Conservation (phyloP, 2,797 vertebrate species). For the Intellagama lesueurii region DNA sequence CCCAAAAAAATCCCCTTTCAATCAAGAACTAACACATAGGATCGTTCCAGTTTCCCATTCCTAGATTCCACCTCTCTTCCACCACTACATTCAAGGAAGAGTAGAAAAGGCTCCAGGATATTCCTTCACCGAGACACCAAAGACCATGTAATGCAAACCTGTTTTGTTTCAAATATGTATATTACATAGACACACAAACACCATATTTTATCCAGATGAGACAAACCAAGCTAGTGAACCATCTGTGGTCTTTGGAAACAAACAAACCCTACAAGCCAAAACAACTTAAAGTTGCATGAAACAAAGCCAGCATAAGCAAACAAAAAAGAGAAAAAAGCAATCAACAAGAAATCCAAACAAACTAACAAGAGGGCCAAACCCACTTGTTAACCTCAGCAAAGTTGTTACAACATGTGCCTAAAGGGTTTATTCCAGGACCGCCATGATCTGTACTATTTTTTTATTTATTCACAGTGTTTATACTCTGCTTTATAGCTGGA, state of each 20-base stretch:
- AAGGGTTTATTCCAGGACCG: neutral
- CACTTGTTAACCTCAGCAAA: neutral
- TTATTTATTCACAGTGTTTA: neutral
- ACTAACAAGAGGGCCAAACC: neutral
- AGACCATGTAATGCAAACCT: neutral
- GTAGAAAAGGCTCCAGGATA: neutral
- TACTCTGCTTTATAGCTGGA: neutral
- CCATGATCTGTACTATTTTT: neutral
- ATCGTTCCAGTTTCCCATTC: no score
- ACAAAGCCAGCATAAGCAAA: neutral
- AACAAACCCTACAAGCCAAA: neutral
- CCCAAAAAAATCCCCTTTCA: no score
- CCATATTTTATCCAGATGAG: neutral
- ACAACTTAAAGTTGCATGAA: neutral
- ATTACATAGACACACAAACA: neutral
- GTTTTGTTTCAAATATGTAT: neutral
- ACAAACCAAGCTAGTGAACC: neutral
- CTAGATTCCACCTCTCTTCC: neutral
- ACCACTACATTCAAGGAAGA: neutral
- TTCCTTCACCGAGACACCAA: neutral
- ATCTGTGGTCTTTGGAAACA: neutral
- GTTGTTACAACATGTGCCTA: neutral
- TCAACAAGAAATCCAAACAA: neutral
- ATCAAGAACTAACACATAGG: no score
- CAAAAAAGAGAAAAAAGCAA: neutral